Evolutionary conservation across 2,888 invertebrate species (phyloP).

Genomic region (Mimas tiliae): DNA sequence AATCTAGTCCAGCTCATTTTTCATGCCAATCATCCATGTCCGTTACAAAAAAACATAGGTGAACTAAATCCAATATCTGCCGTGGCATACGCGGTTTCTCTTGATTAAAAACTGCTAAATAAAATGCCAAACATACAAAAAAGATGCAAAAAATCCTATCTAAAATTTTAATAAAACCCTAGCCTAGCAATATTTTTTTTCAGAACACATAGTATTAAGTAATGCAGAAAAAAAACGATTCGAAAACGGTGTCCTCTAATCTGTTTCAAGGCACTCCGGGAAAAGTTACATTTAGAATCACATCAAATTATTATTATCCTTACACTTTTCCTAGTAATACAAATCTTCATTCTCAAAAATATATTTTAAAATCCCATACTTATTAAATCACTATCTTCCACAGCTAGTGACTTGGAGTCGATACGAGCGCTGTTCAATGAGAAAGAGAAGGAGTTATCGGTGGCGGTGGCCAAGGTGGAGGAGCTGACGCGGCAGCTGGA

Average conservation of each 20-base stretch:
- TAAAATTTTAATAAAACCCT: no score
- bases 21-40: neutral
- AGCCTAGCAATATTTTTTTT: neutral
- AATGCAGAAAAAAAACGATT: no score
- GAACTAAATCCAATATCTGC: conserved; percentile 1
- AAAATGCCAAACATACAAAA: neutral
- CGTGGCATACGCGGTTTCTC: conserved; percentile 4
- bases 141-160: neutral
- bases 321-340: no score
- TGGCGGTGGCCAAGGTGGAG: conserved; percentile 99
- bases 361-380: conserved; percentile 2
- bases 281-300: no score
- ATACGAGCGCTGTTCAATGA: conserved; percentile 98
- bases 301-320: no score
- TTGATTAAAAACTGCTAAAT: conserved; percentile 9
- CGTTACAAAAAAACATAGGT: conserved; percentile 14
- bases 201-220: neutral
- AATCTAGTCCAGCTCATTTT: no score
- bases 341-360: no score
- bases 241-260: no score
- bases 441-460: conserved; percentile 97
- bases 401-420: conserved; percentile 97
- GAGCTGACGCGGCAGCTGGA: conserved; percentile 97
- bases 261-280: no score
- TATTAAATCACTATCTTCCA: conserved; percentile 46